Evolutionary conservation across 37 sponge, comb jelly and placozoan genomes (phyloP).

Genomic region (Eunapius fragilis): DNA sequence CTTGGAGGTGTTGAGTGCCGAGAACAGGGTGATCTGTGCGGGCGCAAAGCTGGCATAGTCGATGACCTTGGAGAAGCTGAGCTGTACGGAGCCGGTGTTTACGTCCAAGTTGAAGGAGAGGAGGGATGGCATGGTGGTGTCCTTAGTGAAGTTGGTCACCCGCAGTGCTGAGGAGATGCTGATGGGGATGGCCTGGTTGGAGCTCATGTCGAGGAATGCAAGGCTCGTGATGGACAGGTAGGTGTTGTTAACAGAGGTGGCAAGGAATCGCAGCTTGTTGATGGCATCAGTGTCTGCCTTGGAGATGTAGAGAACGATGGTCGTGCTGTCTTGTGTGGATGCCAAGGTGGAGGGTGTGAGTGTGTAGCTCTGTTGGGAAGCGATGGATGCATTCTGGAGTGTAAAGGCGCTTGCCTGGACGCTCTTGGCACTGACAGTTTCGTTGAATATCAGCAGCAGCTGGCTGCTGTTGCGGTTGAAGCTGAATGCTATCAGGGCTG

Average conservation of each 20-base stretch:
- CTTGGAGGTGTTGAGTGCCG: neutral
- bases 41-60: slow-evolving; percentile 58
- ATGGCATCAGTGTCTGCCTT: slow-evolving; percentile 75
- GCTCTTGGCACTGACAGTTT: slow-evolving; percentile 69
- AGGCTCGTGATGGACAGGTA: slow-evolving; percentile 54
- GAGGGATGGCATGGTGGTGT: slow-evolving; percentile 61
- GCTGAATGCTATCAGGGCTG: slow-evolving; percentile 54
- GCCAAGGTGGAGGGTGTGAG: slow-evolving; percentile 22
- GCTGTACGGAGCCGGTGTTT: slow-evolving; percentile 50
- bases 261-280: slow-evolving; percentile 64
- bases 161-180: slow-evolving; percentile 19
- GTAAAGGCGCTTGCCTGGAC: slow-evolving; percentile 48
- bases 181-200: slow-evolving; percentile 52
- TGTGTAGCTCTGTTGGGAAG: slow-evolving; percentile 19
- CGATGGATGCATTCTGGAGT: slow-evolving; percentile 41
- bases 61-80: slow-evolving; percentile 79
- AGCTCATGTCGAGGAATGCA: slow-evolving; percentile 76
- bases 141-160: slow-evolving; percentile 67
- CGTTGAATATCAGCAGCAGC: slow-evolving; percentile 72
- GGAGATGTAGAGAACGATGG: slow-evolving; percentile 49
- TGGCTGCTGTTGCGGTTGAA: slow-evolving; percentile 74
- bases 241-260: slow-evolving; percentile 26
- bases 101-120: slow-evolving; percentile 65
- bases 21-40: slow-evolving; percentile 56
- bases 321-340: slow-evolving; percentile 47